Evolutionary conservation across 2,113 vertebrate genomes (phyloP).

Genomic region (Ardeotis arabs): DNA sequence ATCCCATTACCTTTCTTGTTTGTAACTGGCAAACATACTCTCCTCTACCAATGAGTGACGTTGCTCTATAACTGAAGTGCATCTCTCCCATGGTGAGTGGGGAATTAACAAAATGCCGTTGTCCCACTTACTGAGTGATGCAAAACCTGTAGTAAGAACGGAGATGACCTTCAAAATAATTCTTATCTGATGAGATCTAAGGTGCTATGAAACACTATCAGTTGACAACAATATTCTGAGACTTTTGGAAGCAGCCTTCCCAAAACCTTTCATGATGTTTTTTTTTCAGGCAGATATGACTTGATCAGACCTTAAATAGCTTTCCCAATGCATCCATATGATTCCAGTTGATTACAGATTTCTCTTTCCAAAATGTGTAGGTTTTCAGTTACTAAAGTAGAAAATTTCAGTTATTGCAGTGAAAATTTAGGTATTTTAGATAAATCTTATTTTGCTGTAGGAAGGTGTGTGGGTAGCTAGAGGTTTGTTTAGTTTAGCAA

Average conservation of each 20-base stretch:
- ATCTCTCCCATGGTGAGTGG: neutral
- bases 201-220: neutral
- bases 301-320: neutral
- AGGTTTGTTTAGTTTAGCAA: slow-evolving; percentile 20
- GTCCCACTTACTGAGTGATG: neutral
- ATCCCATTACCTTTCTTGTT: neutral
- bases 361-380: neutral
- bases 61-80: neutral
- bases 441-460: neutral
- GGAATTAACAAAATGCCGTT: neutral
- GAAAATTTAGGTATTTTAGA: neutral
- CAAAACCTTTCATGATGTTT: neutral
- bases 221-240: neutral
- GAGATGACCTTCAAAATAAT: neutral
- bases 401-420: neutral
- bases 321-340: neutral
- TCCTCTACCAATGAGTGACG: neutral
- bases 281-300: neutral
- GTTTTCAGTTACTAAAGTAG: neutral
- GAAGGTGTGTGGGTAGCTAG: neutral
- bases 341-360: neutral
- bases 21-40: neutral
- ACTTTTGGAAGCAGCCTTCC: neutral
- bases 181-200: neutral
- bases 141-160: neutral